These are phyloP conservation scores for Calypte anna DNA, from an alignment of 2,113 vertebrate genomes.

Conservation along the genomic window DNA sequence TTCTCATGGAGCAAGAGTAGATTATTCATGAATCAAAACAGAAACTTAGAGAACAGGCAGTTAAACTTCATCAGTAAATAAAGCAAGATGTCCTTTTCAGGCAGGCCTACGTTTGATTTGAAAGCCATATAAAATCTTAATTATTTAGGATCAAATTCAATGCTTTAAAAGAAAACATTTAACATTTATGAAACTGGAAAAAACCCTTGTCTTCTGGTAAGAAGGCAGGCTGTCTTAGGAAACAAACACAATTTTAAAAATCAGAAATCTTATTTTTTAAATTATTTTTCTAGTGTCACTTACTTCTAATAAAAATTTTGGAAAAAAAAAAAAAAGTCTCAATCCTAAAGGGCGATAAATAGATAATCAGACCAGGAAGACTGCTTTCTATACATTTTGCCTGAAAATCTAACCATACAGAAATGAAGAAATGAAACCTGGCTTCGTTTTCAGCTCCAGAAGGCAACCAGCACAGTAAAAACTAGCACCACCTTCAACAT, in stretches of 20 bases:
- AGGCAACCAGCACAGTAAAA: slow-evolving; percentile 29
- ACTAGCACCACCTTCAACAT: slow-evolving; percentile 9
- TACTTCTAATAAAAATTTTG: background rate
- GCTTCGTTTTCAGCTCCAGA: background rate
- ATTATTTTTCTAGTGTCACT: background rate
- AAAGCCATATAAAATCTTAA: background rate
- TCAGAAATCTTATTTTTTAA: background rate
- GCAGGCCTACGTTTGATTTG: background rate
- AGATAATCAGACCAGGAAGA: background rate
- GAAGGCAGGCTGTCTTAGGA: background rate
- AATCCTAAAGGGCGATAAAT: background rate
- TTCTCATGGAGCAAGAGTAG: background rate
- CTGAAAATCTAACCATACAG: background rate
- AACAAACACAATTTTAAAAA: background rate
- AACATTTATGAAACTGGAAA: background rate
- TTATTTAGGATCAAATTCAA: background rate
- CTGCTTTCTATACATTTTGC: background rate
- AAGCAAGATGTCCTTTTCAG: background rate
- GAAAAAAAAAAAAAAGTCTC: background rate
- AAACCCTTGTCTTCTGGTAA: background rate
- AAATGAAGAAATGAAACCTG: slow-evolving; percentile 26
- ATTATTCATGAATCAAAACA: background rate
- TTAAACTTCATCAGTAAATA: background rate
- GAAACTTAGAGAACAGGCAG: background rate
- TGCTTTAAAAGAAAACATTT: background rate